These are phyloP conservation scores for Cylas formicarius DNA, from an alignment of 1,140 invertebrate species.

Conservation along the genomic window DNA sequence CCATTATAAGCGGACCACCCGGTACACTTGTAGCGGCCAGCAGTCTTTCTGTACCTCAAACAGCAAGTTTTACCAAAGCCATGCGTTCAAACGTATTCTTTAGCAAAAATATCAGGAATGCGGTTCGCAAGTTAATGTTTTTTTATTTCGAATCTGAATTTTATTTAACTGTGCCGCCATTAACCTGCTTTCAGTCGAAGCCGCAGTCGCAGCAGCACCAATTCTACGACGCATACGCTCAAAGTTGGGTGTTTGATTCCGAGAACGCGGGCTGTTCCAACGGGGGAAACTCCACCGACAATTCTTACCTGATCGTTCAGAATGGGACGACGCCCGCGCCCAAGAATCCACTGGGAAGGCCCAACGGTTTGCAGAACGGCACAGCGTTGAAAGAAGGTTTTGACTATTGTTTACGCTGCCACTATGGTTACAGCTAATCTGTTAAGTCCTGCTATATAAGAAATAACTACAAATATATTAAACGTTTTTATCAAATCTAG, in stretches of 20 bases:
- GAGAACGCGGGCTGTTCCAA: conserved; percentile 28
- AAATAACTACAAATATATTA: no score
- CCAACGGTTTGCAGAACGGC: conserved; percentile 19
- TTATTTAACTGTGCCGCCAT: conserved; percentile 2
- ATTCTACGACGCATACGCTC: conserved; percentile 42
- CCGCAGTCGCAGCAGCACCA: conserved; percentile 36
- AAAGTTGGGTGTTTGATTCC: conserved; percentile 45
- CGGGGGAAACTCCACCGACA: conserved; percentile 20
- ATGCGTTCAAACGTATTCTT: neutral
- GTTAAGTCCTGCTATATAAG: no score
- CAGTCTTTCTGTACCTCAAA: no score
- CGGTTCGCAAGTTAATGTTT: neutral
- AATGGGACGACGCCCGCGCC: conserved; percentile 35
- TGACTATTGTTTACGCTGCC: no score
- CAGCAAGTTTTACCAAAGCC: no score
- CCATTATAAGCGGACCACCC: no score
- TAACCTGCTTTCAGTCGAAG: conserved; percentile 18
- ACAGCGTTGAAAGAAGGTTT: conserved; percentile 13
- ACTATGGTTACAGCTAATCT: no score
- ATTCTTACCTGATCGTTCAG: conserved; percentile 32
- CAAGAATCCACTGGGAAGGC: conserved; percentile 18
- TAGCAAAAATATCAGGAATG: neutral
- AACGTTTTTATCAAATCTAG: no score
- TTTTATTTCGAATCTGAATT: conserved; percentile 24
- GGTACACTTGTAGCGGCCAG: no score